Conservation (phyloP, 1,140 invertebrate species). For the Teleogryllus occipitalis region DNA sequence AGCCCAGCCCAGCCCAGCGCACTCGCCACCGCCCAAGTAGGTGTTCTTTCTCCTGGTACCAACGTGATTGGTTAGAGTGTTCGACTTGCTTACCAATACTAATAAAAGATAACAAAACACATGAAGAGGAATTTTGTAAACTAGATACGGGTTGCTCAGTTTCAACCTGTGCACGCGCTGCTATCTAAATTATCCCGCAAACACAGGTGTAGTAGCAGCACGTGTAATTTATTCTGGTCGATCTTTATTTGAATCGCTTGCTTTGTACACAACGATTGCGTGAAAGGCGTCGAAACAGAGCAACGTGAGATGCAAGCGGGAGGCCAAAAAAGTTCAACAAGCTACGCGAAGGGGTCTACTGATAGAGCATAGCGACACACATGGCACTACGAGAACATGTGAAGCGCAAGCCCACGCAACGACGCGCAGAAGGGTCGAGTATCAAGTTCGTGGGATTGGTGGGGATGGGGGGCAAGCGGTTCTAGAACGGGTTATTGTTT, state of each 20-base stretch:
- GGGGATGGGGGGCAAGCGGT: background rate
- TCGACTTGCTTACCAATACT: too few relatives aligned
- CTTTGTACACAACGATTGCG: background rate
- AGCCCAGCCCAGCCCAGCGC: too few relatives aligned
- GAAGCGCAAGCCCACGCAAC: background rate
- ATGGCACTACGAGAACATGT: background rate
- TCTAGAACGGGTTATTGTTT: background rate
- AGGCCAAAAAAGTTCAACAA: background rate
- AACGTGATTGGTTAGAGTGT: background rate
- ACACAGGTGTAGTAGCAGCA: too few relatives aligned
- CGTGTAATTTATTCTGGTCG: too few relatives aligned
- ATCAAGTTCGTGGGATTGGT: background rate
- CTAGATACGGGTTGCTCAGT: background rate
- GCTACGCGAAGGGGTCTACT: background rate
- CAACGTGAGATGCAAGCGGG: background rate
- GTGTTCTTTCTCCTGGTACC: background rate
- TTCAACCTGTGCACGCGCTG: background rate
- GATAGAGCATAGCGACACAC: background rate
- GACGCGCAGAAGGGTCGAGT: background rate
- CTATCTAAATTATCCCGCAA: too few relatives aligned
- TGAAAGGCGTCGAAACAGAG: background rate
- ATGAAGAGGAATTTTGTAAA: background rate
- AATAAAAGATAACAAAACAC: too few relatives aligned
- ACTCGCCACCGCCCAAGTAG: background rate
- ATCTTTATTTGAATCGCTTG: background rate